Conservation (phyloP, 2,888 invertebrate species). For the Athalia rosae region DNA sequence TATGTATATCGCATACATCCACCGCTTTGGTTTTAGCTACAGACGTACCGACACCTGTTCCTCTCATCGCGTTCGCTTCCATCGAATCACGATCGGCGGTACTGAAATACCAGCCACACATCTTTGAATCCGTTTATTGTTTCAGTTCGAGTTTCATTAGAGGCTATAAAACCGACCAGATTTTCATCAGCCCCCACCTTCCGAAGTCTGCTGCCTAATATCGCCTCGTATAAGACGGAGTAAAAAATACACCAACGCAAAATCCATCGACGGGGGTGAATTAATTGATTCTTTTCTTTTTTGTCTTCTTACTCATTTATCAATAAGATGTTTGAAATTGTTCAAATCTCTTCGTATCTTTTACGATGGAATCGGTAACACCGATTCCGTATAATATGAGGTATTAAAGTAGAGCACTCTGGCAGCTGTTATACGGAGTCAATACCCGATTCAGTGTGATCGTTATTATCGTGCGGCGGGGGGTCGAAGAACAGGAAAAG, state of each 20-base stretch:
- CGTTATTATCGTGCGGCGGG: neutral
- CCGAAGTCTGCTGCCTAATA: no score
- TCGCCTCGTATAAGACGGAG: no score
- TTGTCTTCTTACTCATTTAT: neutral
- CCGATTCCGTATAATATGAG: neutral
- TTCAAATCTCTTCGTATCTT: neutral
- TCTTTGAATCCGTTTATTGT: slow-evolving; percentile 40
- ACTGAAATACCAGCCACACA: slow-evolving; percentile 13
- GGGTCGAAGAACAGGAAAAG: neutral
- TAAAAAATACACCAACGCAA: no score
- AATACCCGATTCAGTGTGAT: neutral
- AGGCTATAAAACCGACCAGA: neutral
- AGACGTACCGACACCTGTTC: slow-evolving; percentile 37
- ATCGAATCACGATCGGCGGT: slow-evolving; percentile 10
- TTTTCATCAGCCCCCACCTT: neutral
- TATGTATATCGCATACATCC: no score
- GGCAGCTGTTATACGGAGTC: neutral
- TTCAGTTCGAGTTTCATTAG: slow-evolving; percentile 37
- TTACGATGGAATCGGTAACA: neutral
- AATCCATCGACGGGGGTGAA: neutral
- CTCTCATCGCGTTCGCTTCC: neutral
- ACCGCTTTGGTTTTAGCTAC: neutral
- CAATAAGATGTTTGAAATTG: no score
- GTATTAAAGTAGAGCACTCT: neutral
- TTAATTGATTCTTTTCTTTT: neutral